Conservation (phyloP, 1,140 invertebrate species). For the Mizuhopecten yessoensis region DNA sequence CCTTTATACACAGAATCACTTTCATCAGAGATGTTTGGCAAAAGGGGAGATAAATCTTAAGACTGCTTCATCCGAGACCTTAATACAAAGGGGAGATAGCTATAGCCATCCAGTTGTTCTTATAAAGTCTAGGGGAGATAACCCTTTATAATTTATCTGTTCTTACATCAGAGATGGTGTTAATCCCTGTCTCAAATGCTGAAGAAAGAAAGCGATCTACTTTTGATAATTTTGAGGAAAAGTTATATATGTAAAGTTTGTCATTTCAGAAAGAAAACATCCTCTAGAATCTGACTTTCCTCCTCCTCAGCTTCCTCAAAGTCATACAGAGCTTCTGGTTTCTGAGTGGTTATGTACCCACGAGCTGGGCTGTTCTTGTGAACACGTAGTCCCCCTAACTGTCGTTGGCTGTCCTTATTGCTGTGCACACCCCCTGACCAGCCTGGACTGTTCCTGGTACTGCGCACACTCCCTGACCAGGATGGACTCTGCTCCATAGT, state of each 20-base stretch:
- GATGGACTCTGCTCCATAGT: constrained; percentile 52
- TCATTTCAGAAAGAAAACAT: constrained; percentile 67
- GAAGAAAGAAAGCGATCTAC: too few species aligned
- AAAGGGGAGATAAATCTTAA: too few species aligned
- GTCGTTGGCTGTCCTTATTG: background rate
- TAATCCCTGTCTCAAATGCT: too few species aligned
- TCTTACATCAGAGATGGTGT: too few species aligned
- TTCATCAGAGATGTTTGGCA: too few species aligned
- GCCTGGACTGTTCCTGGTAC: background rate
- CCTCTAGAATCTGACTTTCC: constrained; percentile 67
- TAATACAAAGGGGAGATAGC: too few species aligned
- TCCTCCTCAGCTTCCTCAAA: constrained; percentile 44
- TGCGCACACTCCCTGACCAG: background rate
- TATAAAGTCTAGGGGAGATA: background rate
- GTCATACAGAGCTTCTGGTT: constrained; percentile 41
- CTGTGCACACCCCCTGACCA: background rate
- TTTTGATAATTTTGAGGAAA: too few species aligned
- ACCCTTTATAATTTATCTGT: background rate
- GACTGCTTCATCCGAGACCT: too few species aligned
- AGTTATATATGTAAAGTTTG: background rate
- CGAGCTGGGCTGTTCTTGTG: background rate
- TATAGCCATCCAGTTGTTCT: too few species aligned
- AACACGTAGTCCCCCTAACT: background rate
- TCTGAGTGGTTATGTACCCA: background rate
- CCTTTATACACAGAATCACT: too few species aligned